Evolutionary conservation across 1,140 invertebrate genomes (phyloP).

Genomic region (Conus ventricosus): DNA sequence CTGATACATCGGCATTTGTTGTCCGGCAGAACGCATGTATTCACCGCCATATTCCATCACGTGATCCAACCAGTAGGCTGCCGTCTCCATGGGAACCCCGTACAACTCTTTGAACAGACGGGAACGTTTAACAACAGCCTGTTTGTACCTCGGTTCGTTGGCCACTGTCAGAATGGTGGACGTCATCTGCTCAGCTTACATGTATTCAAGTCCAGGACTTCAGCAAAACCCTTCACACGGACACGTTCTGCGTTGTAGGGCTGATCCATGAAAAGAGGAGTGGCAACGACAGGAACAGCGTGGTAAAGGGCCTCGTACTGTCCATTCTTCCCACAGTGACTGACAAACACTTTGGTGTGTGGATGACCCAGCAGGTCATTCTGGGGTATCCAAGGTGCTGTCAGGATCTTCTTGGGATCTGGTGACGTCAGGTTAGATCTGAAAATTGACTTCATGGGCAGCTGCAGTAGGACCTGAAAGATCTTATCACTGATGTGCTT

Average conservation of each 20-base stretch:
- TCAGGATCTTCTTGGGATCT: slow-evolving; percentile 81
- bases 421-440: slow-evolving; percentile 15
- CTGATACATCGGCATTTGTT: slow-evolving; percentile 53
- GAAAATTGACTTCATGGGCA: slow-evolving; percentile 34
- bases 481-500: slow-evolving; percentile 31
- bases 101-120: slow-evolving; percentile 37
- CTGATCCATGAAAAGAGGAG: slow-evolving; percentile 84
- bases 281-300: slow-evolving; percentile 84
- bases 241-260: slow-evolving; percentile 72
- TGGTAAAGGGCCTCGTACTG: slow-evolving; percentile 84
- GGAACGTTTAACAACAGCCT: slow-evolving; percentile 48
- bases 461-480: slow-evolving; percentile 32
- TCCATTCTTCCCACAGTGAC: slow-evolving; percentile 85
- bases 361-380: slow-evolving; percentile 84
- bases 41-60: slow-evolving; percentile 58
- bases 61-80: slow-evolving; percentile 51
- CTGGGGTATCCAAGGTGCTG: slow-evolving; percentile 86
- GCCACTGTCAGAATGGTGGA: slow-evolving; percentile 51
- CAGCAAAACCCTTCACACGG: slow-evolving; percentile 66
- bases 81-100: slow-evolving; percentile 39
- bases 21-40: slow-evolving; percentile 45
- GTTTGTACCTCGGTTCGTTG: slow-evolving; percentile 26
- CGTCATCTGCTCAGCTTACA: slow-evolving; percentile 56
- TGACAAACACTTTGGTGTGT: slow-evolving; percentile 80
- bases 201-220: slow-evolving; percentile 60